phyloP scores from a whole-genome alignment of 2,113 vertebrate genomes.

The Calyptommatus sinebrachiatus region DNA sequence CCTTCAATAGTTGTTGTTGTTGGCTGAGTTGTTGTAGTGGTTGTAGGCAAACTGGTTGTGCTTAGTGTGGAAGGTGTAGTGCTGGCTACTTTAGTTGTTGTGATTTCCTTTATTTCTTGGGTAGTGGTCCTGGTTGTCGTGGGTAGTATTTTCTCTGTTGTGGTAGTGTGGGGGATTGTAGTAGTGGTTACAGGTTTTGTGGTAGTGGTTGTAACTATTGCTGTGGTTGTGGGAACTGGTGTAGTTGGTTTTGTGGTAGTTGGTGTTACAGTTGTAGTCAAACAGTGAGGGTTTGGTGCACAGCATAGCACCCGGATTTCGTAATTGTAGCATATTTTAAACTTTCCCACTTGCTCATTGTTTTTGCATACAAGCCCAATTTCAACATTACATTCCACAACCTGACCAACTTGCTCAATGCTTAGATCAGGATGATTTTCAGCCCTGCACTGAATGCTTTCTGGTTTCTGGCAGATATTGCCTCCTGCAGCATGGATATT shows the following conservation, averaged over 20 bases:
- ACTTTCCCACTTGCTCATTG: conserved; percentile 44
- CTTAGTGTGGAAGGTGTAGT: not conserved
- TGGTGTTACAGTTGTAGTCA: not conserved
- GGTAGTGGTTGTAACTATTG: not conserved
- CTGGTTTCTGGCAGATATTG: conserved; percentile 42
- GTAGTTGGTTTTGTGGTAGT: not conserved
- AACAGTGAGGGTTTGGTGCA: not conserved
- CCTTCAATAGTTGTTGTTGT: not conserved
- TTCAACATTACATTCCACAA: conserved; percentile 17
- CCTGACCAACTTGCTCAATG: not conserved
- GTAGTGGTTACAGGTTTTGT: not conserved
- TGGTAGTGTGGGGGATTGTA: not conserved
- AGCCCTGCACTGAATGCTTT: conserved; percentile 58
- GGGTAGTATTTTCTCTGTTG: not conserved
- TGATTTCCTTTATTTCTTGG: not conserved
- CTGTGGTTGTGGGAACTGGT: not conserved
- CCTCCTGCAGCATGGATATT: conserved; percentile 55
- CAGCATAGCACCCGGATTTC: conserved; percentile 55
- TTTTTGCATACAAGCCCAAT: conserved; percentile 66
- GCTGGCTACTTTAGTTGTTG: not conserved
- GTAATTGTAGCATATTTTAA: conserved; percentile 59
- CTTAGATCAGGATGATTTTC: conserved; percentile 38
- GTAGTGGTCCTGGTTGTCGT: not conserved
- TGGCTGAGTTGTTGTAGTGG: not conserved
- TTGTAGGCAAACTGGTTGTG: not conserved